Evolutionary conservation across 2,113 vertebrate species (phyloP), one percentile per base, ranked within the genome.

Genomic region (Notothenia coriiceps): DNA sequence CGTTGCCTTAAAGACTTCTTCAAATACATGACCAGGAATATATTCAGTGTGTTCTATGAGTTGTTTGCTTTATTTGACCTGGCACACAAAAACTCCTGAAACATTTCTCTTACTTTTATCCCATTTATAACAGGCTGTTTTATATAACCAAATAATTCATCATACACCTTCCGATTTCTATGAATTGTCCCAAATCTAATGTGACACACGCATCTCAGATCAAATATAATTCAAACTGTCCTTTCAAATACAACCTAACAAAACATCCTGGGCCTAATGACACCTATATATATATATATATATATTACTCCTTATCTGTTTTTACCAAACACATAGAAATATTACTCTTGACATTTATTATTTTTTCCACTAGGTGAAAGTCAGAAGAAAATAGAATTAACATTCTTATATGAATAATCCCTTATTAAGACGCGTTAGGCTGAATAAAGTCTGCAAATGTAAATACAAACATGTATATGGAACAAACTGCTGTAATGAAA

Each of bases 371-470:
- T 83, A 72, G 49, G 73, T 70, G 92, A 84, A 84, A 83, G 54
- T 82, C 64, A 75, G 84, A 89, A 88, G 52, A 82, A 84, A 86
- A 81, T 57, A 85, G n/a, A 83, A 77, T 79, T 29, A 75, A 82
- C 72, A 72, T 80, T 85, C 77, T 72, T 68, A 59, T 83, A 50
- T 68, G 67, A 85, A 86, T 74, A 81, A 90, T 85, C 89, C 85
- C 86, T 92, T 84, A 90, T 93, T 94, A 94, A 94, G 89, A 95
- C 91, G 90, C 90, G 80, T 89, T 86, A 91, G 84, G 88, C 80
- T 91, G 88, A 93, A 88, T 79, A 83, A 78, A 90, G 59, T 83
- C 86, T 85, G 86, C 78, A 72, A 82, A 86, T 86, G 55, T 71
- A 80, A 72, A 86, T 87, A 79, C 49, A 66, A 77, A 85, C 33